Percentiles rank a stretch among this genome's conserved stretches.
Evolutionary conservation across 2,888 invertebrate species (phyloP).

Genomic region (Eristalis pertinax): DNA sequence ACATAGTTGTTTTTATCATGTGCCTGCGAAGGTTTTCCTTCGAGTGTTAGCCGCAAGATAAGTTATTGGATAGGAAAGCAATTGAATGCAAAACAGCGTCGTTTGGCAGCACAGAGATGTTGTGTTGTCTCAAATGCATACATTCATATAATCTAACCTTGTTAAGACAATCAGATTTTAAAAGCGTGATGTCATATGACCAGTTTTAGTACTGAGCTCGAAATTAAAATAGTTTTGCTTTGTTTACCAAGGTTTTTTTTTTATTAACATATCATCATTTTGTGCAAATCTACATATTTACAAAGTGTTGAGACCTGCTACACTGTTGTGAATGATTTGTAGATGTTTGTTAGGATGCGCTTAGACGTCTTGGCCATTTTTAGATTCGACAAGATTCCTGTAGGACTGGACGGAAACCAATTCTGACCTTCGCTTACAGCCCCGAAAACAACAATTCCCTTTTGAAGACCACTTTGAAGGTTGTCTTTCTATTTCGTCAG

Average conservation of each 20-base stretch:
- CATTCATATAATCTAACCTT: background rate
- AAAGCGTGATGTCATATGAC: slow-evolving; percentile 1
- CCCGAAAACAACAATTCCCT: no score
- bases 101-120: background rate
- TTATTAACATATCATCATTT: background rate
- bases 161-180: slow-evolving; percentile 5
- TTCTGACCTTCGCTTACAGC: no score
- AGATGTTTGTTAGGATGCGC: no score
- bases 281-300: background rate
- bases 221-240: background rate
- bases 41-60: background rate
- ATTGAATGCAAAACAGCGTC: background rate
- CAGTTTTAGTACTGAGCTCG: background rate
- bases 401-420: no score
- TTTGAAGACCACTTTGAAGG: no score
- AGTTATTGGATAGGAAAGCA: background rate
- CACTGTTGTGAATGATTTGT: background rate
- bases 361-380: no score
- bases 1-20: no score
- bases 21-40: background rate
- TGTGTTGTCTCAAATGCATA: background rate
- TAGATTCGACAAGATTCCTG: no score
- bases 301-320: background rate
- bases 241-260: background rate
- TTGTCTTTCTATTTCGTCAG: no score